Base-by-base conservation (phyloP, 1,140 invertebrate species). In the Lepidurus apus region DNA sequence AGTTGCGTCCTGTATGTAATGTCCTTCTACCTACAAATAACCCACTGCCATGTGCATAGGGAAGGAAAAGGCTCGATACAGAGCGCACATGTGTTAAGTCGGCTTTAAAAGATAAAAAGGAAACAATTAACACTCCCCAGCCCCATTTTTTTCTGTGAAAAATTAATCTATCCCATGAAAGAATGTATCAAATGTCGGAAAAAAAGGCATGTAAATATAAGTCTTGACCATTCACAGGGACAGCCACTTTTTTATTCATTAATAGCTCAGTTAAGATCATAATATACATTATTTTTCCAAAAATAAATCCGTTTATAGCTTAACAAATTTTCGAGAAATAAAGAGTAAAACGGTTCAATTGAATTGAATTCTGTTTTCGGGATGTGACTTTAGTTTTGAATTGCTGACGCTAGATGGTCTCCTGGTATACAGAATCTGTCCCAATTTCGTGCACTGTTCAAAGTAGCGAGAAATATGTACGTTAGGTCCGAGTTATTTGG, bases 161-260 rank as follows among this genome's bases (percentile, higher is more conserved):
- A 65, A 21, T 65, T 21, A 65, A 65, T 65, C 21, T 65, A 65
- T 21, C 53, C 53, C 21, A 65, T 65, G 53, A 21, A 65, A 65
- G 53, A 65, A 9, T 65, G 53, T 65, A 65, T 65, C 6, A 17
- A 65, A 65, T 17, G n/a, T 65, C 53, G 53, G 53, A 65, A 65
- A 65, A 65, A 65, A 65, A 65, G 53, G 53, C 53, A 65, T 65
- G 53, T 65, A 65, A 65, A 65, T 65, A 65, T 65, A 65, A 65
- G 53, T 65, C 53, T 65, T 21, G 53, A 65, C 17, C 53, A 65
- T 65, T 34, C 53, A 65, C 13, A 21, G 7, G 21, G 53, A 65
- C 34, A 34, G 4, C 34, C 34, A 34, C 34, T 65, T 17, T 65
- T 65, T 17, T 13, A 5, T 65, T 7, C 21, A 6, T 13, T 1